Evolutionary conservation across 2,797 vertebrate species (phyloP), one percentile per base, ranked within the genome.

Genomic region (Sebastes matsubarae): DNA sequence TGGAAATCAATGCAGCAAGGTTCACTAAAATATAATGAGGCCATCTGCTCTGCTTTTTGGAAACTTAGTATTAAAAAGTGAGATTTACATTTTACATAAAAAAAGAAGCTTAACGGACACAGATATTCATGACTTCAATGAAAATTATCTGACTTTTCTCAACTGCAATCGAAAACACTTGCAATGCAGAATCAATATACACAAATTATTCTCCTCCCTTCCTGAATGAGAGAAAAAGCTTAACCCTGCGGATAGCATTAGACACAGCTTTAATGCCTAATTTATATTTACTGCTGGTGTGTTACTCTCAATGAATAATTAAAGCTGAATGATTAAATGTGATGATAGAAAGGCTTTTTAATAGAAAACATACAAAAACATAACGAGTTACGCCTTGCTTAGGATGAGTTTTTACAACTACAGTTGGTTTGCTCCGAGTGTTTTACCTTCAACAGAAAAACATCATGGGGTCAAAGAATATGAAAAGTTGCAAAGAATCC

Each of bases 21-120:
- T 77, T 68, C 9, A 46, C 25, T 46, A 22, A 71, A 72, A 75
- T 69, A 38, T 80, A 72, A 72, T 68, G 29, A 82, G 59, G 61
- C 61, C 73, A 84, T 82, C 83, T 86, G 81, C 54, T 82, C 46
- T 38, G 30, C 9, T 42, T 72, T 72, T 52, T 13, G 18, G 29
- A 29, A 77, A 36, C 24, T 60, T 14, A 58, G 36, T 64, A 73
- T 70, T 22, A 72, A 78, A 74, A 76, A 61, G 22, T 59, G 52
- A 1, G 5, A 67, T 82, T 50, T 69, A 34, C 2, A 16, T 52
- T 66, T 66, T 60, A 29, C n/a, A 67, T 60, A 22, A 77, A 84
- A 68, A 73, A 72, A 38, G 7, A 4, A 6, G 13, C 12, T 27
- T 52, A 24, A 46, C 1, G 0, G 50, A 63, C 36, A 59, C n/a